A percentile compares a stretch with the other conserved stretches of the same genome.
phyloP scores from a whole-genome alignment of 2,113 vertebrate species.

The Phrynocephalus versicolor region DNA sequence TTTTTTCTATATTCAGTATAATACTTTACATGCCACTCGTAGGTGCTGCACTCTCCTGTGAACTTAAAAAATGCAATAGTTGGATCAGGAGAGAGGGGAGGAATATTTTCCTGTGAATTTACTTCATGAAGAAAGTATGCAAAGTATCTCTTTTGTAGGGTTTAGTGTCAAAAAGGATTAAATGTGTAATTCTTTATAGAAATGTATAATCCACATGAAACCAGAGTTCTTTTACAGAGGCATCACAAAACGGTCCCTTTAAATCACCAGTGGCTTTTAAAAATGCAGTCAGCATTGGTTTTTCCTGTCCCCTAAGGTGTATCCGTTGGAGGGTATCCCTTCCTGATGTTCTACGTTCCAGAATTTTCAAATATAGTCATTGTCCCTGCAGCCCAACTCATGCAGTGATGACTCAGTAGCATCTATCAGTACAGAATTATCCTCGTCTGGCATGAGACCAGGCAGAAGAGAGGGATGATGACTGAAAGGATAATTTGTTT shows the following conservation, averaged over 20 bases:
- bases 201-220: background rate
- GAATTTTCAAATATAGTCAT: background rate
- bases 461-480: background rate
- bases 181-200: background rate
- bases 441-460: background rate
- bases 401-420: conserved; percentile 32
- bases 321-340: conserved; percentile 29
- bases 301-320: background rate
- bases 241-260: background rate
- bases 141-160: background rate
- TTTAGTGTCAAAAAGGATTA: background rate
- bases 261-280: background rate
- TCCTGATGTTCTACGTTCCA: accelerated
- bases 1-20: background rate
- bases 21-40: background rate
- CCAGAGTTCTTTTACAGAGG: background rate
- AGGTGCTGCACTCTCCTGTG: background rate
- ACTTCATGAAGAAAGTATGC: background rate
- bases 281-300: background rate
- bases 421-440: conserved; percentile 38
- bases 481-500: background rate
- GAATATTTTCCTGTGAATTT: background rate
- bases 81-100: too few species aligned
- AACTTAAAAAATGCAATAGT: background rate
- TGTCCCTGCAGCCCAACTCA: conserved; percentile 29